phyloP scores from a whole-genome alignment of 2,113 vertebrate genomes.

The Reinhardtius hippoglossoides region DNA sequence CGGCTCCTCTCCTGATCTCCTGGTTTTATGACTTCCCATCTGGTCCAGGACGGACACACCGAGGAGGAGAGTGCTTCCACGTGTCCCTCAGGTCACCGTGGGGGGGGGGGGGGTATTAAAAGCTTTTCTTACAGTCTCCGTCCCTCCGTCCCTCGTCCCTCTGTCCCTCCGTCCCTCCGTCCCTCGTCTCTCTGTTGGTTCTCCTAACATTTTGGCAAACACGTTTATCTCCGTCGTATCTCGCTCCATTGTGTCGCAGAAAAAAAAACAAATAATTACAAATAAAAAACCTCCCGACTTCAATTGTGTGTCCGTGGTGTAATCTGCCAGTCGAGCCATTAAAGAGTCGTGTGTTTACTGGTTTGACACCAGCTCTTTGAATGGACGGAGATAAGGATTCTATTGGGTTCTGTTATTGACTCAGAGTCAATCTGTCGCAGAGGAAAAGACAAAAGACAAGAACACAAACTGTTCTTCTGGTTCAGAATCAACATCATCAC shows the following conservation, averaged over 20 bases:
- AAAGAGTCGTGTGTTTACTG: constrained; percentile 36
- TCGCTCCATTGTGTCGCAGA: constrained; percentile 67
- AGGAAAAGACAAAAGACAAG: constrained; percentile 12
- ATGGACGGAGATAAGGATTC: constrained; percentile 55
- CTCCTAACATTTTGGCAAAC: constrained; percentile 72
- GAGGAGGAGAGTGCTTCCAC: constrained; percentile 28
- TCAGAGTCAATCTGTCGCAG: constrained; percentile 34
- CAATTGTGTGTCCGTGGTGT: constrained; percentile 50
- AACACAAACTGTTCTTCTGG: constrained; percentile 17
- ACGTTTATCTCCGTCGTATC: constrained; percentile 73
- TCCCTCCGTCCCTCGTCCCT: constrained; percentile 2
- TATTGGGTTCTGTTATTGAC: constrained; percentile 45
- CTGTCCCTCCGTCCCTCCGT: constrained; percentile 6
- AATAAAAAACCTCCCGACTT: constrained; percentile 68
- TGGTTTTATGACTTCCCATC: constrained; percentile 75
- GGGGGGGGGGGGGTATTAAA: constrained; percentile 47
- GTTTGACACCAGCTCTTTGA: constrained; percentile 55
- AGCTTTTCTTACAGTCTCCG: constrained; percentile 13
- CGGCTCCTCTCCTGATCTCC: constrained; percentile 23
- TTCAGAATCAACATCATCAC: background rate
- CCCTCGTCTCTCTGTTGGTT: constrained; percentile 39
- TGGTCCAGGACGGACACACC: constrained; percentile 42
- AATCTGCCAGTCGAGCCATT: constrained; percentile 59
- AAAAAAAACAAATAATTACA: constrained; percentile 72
- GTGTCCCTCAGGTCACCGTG: constrained; percentile 10